Evolutionary conservation across 35 echinoderm and acorn worm genomes (phyloP).

Genomic region (Heliocidaris tuberculata): DNA sequence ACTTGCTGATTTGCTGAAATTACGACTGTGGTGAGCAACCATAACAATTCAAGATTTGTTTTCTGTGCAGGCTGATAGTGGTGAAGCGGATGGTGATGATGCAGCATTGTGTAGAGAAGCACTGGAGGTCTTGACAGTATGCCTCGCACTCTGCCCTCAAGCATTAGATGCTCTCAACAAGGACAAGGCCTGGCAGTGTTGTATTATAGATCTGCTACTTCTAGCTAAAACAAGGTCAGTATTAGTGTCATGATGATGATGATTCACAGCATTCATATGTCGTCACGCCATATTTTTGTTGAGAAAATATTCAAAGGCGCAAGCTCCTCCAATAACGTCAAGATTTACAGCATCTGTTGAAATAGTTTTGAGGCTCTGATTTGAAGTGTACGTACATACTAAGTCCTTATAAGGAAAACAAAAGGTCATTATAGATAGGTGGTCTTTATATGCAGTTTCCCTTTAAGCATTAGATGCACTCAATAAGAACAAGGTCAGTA

Average conservation of each 20-base stretch:
- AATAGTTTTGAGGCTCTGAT: too few species aligned
- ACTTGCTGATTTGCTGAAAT: too few species aligned
- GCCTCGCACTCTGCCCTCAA: constrained; percentile 88
- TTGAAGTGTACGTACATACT: too few species aligned
- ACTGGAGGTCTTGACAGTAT: constrained; percentile 85
- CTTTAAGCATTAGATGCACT: constrained; percentile 66
- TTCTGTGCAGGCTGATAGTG: constrained; percentile 56
- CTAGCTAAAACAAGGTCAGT: constrained; percentile 84
- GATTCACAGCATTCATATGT: background rate
- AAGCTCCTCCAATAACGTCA: too few species aligned
- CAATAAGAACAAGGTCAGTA: constrained; percentile 75
- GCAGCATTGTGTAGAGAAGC: constrained; percentile 84
- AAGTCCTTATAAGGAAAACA: background rate
- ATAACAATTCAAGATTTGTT: background rate
- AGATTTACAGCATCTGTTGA: too few species aligned
- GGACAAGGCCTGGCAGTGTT: constrained; percentile 96
- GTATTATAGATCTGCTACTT: constrained; percentile 88
- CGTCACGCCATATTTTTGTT: too few species aligned
- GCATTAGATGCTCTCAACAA: constrained; percentile 94
- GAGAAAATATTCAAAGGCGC: too few species aligned
- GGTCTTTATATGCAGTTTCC: background rate
- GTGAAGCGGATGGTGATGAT: constrained; percentile 83
- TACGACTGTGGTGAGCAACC: too few species aligned
- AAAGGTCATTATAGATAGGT: too few species aligned
- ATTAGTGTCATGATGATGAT: background rate